A percentile compares a stretch with the other conserved stretches of the same genome.
phyloP scores from a whole-genome alignment of 2,888 invertebrate species.

The Gandaritis pyraliata region DNA sequence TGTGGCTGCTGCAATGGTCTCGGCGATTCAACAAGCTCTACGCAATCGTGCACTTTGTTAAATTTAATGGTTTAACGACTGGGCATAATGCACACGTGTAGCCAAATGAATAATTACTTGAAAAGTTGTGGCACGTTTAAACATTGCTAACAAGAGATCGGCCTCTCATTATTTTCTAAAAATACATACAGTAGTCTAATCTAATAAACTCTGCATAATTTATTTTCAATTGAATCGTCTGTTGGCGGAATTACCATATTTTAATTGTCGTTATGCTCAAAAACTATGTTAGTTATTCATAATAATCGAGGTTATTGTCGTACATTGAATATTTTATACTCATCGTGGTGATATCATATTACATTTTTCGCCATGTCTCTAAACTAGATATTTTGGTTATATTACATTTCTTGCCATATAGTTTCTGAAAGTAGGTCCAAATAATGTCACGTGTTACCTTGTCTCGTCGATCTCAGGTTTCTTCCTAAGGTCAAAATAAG shows the following conservation, averaged over 20 bases:
- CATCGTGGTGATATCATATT: too few species aligned
- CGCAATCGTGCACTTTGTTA: conserved; percentile 33
- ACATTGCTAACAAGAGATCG: background rate
- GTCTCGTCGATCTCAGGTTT: too few species aligned
- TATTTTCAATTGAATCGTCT: conserved; percentile 15
- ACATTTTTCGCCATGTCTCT: too few species aligned
- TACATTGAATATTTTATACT: too few species aligned
- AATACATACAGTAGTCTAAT: too few species aligned
- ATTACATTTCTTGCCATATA: too few species aligned
- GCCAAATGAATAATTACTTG: background rate
- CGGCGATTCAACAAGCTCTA: conserved; percentile 44
- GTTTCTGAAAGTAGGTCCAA: too few species aligned
- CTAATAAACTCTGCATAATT: conserved; percentile 16
- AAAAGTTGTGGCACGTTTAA: conserved; percentile 3
- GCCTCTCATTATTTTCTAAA: background rate
- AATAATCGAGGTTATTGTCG: too few species aligned
- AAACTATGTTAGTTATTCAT: conserved; percentile 5
- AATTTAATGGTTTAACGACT: conserved; percentile 33
- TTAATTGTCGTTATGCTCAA: conserved; percentile 12
- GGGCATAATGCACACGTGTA: conserved; percentile 29
- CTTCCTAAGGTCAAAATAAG: background rate
- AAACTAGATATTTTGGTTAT: too few species aligned
- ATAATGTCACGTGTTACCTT: too few species aligned
- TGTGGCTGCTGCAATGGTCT: conserved; percentile 46
- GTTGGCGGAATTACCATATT: conserved; percentile 12